Percentiles rank a stretch among this genome's conserved stretches.
Conservation (phyloP, 1,140 invertebrate genomes). For the Leptestheria dahalacensis region DNA sequence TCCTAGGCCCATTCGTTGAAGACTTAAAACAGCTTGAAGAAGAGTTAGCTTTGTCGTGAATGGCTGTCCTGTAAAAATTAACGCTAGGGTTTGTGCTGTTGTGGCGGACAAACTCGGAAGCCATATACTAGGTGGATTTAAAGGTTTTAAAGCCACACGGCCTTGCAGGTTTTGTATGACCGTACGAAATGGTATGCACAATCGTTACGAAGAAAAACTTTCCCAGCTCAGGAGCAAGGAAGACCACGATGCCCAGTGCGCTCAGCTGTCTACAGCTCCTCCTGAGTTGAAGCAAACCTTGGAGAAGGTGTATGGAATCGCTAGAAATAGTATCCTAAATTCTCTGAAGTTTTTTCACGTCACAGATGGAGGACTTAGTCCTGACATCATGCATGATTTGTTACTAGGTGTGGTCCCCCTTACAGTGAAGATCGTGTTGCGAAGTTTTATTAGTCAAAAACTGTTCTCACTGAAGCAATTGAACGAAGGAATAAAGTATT, state of each 20-base stretch:
- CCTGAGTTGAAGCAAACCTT: neutral
- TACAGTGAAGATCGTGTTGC: neutral
- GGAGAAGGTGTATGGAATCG: constrained; percentile 6
- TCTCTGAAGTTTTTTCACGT: constrained; percentile 13
- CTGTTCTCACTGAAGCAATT: constrained; percentile 9
- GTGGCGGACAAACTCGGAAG: neutral
- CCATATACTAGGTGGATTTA: neutral
- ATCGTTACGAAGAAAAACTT: neutral
- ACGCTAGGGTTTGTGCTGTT: neutral
- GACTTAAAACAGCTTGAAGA: neutral
- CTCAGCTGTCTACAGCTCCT: neutral
- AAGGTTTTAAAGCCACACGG: neutral
- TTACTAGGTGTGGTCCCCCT: constrained; percentile 13
- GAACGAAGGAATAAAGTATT: constrained; percentile 10
- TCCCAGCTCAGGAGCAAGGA: neutral
- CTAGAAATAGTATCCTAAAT: constrained; percentile 6
- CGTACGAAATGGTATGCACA: neutral
- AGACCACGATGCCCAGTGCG: neutral
- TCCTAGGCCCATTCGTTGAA: neutral
- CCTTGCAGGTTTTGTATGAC: neutral
- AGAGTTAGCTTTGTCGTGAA: neutral
- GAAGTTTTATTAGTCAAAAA: neutral
- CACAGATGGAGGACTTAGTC: neutral
- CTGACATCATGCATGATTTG: constrained; percentile 14
- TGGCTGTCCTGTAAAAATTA: neutral